A percentile compares a stretch with the other conserved stretches of the same genome.
Evolutionary conservation across 2,888 invertebrate species (phyloP).

Genomic region (Drosophila trichaetosa): DNA sequence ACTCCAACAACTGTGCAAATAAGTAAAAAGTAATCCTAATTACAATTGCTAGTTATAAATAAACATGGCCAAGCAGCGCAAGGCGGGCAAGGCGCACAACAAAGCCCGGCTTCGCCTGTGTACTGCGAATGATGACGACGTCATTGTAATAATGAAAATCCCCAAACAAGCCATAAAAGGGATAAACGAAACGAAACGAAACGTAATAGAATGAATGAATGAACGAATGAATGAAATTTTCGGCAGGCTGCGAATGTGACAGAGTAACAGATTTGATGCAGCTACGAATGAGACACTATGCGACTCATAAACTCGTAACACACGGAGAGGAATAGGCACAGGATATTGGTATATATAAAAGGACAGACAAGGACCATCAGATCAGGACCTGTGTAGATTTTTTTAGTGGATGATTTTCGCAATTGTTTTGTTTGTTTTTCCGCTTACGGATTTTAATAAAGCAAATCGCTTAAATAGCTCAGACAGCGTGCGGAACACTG

Average conservation of each 20-base stretch:
- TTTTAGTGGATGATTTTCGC: constrained; percentile 31
- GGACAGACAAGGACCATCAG: constrained; percentile 19
- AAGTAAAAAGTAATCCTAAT: constrained; percentile 80
- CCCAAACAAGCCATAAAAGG: constrained; percentile 81
- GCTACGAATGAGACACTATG: constrained; percentile 21
- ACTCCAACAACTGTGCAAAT: constrained; percentile 74
- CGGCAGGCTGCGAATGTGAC: constrained; percentile 61
- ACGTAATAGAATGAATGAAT: constrained; percentile 43
- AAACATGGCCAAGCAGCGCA: constrained; percentile 67
- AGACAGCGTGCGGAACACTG: constrained; percentile 17
- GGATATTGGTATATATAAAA: constrained; percentile 1
- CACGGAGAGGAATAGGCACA: background rate
- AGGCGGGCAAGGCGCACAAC: constrained; percentile 11
- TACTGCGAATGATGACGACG: constrained; percentile 41
- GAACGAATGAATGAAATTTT: constrained; percentile 61
- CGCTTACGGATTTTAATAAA: constrained; percentile 63
- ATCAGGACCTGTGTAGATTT: constrained; percentile 45
- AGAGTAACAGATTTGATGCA: constrained; percentile 65
- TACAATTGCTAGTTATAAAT: constrained; percentile 80
- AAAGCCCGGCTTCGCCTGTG: constrained; percentile 21
- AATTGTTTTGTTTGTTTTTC: constrained; percentile 56
- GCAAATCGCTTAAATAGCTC: constrained; percentile 77
- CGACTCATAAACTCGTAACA: background rate
- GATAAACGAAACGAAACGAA: constrained; percentile 70
- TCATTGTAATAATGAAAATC: constrained; percentile 77